Conservation (phyloP, 2,888 invertebrate genomes). For the Allacma fusca region DNA sequence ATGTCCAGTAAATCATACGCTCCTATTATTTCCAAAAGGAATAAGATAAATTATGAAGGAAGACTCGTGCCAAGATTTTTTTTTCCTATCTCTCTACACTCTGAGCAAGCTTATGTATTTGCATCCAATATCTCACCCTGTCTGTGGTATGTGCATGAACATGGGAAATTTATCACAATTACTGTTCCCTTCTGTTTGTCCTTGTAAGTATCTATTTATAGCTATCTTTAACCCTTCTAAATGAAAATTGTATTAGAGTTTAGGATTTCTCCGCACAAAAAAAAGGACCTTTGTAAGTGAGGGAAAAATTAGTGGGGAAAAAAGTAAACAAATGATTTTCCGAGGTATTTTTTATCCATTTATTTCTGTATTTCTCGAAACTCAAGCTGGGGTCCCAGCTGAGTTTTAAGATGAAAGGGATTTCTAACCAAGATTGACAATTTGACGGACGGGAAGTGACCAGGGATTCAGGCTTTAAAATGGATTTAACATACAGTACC, state of each 20-base stretch:
- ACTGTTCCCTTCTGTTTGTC: background rate
- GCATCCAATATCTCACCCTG: too few relatives aligned
- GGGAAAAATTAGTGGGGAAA: too few relatives aligned
- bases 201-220: too few relatives aligned
- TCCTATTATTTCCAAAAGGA: background rate
- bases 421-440: conserved; percentile 13
- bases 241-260: too few relatives aligned
- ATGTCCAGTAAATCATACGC: background rate
- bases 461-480: background rate
- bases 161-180: background rate
- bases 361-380: too few relatives aligned
- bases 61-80: background rate
- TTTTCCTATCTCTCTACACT: background rate
- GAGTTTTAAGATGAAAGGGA: conserved; percentile 1
- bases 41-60: background rate
- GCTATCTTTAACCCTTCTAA: too few relatives aligned
- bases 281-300: too few relatives aligned
- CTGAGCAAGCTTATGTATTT: too few relatives aligned
- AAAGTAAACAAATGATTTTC: too few relatives aligned
- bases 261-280: too few relatives aligned
- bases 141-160: too few relatives aligned
- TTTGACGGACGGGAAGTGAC: background rate
- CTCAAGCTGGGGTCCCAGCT: background rate
- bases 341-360: too few relatives aligned
- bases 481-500: background rate